Percentiles rank a stretch among this genome's conserved stretches.
phyloP scores from a whole-genome alignment of 2,113 vertebrate species.

The Perca schrenkii region DNA sequence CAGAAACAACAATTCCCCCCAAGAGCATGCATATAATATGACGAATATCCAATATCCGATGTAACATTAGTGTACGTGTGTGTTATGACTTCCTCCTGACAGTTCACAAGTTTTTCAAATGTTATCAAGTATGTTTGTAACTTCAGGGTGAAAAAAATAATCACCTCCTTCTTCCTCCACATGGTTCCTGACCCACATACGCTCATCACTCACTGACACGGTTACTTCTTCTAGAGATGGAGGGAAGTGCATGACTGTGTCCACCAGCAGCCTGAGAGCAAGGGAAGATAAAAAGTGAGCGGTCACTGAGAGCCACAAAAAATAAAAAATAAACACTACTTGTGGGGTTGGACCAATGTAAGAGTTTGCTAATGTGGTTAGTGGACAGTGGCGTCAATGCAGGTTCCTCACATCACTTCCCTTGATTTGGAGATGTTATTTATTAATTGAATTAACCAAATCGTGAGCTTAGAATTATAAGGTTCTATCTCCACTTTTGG shows the following conservation, averaged over 20 bases:
- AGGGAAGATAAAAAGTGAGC: background rate
- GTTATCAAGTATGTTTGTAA: background rate
- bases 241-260: slow-evolving; percentile 91
- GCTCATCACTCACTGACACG: slow-evolving; percentile 83
- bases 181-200: slow-evolving; percentile 90
- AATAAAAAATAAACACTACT: background rate
- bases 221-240: slow-evolving; percentile 90
- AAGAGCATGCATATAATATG: too few relatives aligned
- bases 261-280: slow-evolving; percentile 87
- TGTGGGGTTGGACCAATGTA: too few relatives aligned
- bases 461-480: too few relatives aligned
- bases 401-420: background rate
- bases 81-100: background rate
- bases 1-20: too few relatives aligned
- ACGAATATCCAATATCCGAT: too few relatives aligned
- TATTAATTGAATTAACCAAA: background rate
- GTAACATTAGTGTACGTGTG: background rate
- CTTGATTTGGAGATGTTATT: background rate
- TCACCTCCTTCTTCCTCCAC: slow-evolving; percentile 89
- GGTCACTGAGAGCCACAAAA: background rate
- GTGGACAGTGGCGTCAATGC: background rate
- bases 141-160: background rate
- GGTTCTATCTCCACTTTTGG: too few relatives aligned
- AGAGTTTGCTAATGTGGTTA: background rate
- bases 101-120: background rate